A percentile compares a stretch with the other conserved stretches of the same genome.
Conservation (phyloP, 2,888 invertebrate genomes). For the Ormyrus labotus region DNA sequence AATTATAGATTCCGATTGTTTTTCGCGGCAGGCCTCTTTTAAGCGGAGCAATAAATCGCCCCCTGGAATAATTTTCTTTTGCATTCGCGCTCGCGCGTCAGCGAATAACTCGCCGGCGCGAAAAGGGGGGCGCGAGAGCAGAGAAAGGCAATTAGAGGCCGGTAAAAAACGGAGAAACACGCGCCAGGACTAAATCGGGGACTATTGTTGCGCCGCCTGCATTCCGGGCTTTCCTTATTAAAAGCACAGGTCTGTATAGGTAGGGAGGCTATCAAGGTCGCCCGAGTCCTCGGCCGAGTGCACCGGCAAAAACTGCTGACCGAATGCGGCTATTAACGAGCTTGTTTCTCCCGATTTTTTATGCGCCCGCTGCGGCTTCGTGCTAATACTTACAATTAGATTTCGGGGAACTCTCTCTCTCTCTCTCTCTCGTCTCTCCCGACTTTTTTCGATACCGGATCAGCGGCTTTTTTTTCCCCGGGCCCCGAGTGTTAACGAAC, state of each 20-base stretch:
- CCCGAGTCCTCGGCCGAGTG: not conserved
- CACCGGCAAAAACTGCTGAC: slow-evolving; percentile 31
- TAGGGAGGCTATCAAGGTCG: slow-evolving; percentile 38
- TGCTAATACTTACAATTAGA: slow-evolving; percentile 31
- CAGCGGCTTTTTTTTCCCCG: not conserved
- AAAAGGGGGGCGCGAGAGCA: slow-evolving; percentile 16
- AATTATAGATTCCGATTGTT: not conserved
- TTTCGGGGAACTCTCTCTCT: slow-evolving; percentile 14
- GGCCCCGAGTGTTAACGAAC: slow-evolving; percentile 21
- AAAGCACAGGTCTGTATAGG: not conserved
- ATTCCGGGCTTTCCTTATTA: slow-evolving; percentile 35
- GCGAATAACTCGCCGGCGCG: slow-evolving; percentile 32
- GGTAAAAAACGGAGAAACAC: slow-evolving; percentile 26
- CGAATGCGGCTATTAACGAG: slow-evolving; percentile 42
- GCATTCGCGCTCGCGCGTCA: slow-evolving; percentile 1
- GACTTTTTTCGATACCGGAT: not conserved
- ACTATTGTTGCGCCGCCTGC: slow-evolving; percentile 32
- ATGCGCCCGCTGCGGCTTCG: slow-evolving; percentile 1
- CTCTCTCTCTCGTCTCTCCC: too few relatives aligned
- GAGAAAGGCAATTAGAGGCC: slow-evolving; percentile 51
- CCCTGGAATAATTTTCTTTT: slow-evolving; percentile 12
- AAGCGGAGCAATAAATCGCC: slow-evolving; percentile 12
- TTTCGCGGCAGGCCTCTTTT: not conserved
- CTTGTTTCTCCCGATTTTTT: slow-evolving; percentile 25
- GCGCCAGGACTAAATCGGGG: slow-evolving; percentile 28